phyloP scores from a whole-genome alignment of 2,797 vertebrate species.

The Acanthurus tractus region DNA sequence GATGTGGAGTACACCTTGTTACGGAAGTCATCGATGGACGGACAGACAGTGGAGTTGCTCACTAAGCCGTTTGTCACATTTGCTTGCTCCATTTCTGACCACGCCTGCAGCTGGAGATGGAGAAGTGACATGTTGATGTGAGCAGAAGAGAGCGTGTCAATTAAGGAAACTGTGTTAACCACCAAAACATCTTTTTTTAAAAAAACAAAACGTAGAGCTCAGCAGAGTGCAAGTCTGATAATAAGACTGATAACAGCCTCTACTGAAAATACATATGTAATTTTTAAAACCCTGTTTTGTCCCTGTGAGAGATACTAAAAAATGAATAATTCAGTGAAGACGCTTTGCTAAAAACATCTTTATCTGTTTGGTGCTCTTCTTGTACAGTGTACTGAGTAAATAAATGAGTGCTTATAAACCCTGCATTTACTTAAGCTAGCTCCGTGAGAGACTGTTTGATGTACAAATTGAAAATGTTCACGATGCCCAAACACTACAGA shows the following conservation, averaged over 20 bases:
- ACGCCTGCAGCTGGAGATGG: conserved; percentile 22
- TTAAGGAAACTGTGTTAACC: neutral
- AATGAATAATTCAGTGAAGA: neutral
- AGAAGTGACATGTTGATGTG: neutral
- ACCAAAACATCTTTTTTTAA: neutral
- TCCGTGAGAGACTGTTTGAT: neutral
- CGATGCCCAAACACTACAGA: neutral
- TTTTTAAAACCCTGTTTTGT: neutral
- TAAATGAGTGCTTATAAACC: neutral
- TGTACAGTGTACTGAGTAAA: neutral
- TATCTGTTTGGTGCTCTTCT: neutral
- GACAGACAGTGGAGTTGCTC: conserved; percentile 44
- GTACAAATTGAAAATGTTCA: neutral
- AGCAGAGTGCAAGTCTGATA: neutral
- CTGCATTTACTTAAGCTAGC: neutral
- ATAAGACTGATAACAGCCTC: neutral
- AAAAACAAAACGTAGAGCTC: neutral
- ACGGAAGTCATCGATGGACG: conserved; percentile 91
- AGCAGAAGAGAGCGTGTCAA: neutral
- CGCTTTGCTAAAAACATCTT: neutral
- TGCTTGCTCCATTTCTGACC: conserved; percentile 38
- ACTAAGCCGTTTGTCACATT: conserved; percentile 18
- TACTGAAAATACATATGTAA: neutral
- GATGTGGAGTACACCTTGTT: conserved; percentile 92
- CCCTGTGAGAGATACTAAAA: neutral